Evolutionary conservation across 2,888 invertebrate species (phyloP).

Genomic region (Zhuqinia jingwanae): DNA sequence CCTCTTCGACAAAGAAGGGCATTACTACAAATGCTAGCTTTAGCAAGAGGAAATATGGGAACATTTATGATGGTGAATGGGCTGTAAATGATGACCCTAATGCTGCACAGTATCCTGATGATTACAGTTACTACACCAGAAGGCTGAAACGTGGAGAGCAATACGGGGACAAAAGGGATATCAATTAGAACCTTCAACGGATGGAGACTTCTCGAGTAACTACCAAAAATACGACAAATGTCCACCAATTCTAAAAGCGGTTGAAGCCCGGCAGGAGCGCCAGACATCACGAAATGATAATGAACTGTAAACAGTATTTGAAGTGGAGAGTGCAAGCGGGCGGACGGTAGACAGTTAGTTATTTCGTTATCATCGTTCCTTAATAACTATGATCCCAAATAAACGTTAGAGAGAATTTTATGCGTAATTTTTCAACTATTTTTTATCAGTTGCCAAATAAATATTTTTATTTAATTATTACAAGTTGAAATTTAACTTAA

Average conservation of each 20-base stretch:
- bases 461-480: too few relatives aligned
- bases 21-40: constrained; percentile 8
- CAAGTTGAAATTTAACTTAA: too few relatives aligned
- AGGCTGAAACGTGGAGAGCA: constrained; percentile 75
- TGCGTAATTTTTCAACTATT: too few relatives aligned
- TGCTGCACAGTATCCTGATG: constrained; percentile 72
- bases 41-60: constrained; percentile 57
- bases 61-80: constrained; percentile 63
- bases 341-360: too few relatives aligned
- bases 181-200: constrained; percentile 71
- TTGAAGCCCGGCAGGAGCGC: too few relatives aligned
- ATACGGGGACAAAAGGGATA: constrained; percentile 71
- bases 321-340: too few relatives aligned
- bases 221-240: constrained; percentile 71
- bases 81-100: constrained; percentile 72
- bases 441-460: too few relatives aligned
- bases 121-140: constrained; percentile 74
- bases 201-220: constrained; percentile 74
- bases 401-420: too few relatives aligned
- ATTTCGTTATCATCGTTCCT: too few relatives aligned
- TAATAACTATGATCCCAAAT: too few relatives aligned
- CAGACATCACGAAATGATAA: too few relatives aligned
- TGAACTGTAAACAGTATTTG: too few relatives aligned
- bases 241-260: constrained; percentile 70
- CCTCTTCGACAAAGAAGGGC: constrained; percentile 53